Evolutionary conservation across 2,113 vertebrate species (phyloP).

Genomic region (Elephantulus edwardii): DNA sequence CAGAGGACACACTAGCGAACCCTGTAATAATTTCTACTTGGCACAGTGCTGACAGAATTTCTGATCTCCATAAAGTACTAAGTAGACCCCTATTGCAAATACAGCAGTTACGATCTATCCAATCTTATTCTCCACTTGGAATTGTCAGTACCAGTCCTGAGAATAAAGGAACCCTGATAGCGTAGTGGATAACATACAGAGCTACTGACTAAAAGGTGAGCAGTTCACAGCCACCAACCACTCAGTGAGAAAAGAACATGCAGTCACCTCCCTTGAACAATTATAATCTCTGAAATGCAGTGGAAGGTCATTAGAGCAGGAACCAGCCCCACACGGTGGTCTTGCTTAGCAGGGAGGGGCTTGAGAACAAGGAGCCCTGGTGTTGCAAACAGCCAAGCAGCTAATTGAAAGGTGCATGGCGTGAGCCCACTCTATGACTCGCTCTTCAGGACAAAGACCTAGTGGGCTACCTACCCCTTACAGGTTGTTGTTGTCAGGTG

Average conservation of each 20-base stretch:
- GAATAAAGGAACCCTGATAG: neutral
- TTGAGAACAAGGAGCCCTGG: neutral
- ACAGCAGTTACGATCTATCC: neutral
- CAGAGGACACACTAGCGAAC: neutral
- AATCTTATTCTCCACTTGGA: rapidly evolving
- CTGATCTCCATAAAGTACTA: neutral
- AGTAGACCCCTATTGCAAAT: neutral
- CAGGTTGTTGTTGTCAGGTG: neutral
- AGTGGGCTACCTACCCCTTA: neutral
- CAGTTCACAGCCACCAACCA: neutral
- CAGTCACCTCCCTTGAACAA: too few relatives aligned
- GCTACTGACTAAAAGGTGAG: neutral
- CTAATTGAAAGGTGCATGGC: neutral
- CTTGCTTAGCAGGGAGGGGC: too few relatives aligned
- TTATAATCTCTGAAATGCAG: too few relatives aligned
- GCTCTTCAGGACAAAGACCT: neutral
- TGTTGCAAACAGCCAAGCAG: neutral
- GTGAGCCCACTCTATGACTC: neutral
- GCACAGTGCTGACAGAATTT: neutral
- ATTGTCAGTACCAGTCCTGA: neutral
- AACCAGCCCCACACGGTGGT: too few relatives aligned
- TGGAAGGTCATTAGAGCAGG: too few relatives aligned
- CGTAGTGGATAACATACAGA: rapidly evolving
- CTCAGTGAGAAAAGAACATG: too few relatives aligned
- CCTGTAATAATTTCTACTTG: neutral